phyloP scores from a whole-genome alignment of 2,888 invertebrate genomes.

The Liopterus haemorrhoidalis region DNA sequence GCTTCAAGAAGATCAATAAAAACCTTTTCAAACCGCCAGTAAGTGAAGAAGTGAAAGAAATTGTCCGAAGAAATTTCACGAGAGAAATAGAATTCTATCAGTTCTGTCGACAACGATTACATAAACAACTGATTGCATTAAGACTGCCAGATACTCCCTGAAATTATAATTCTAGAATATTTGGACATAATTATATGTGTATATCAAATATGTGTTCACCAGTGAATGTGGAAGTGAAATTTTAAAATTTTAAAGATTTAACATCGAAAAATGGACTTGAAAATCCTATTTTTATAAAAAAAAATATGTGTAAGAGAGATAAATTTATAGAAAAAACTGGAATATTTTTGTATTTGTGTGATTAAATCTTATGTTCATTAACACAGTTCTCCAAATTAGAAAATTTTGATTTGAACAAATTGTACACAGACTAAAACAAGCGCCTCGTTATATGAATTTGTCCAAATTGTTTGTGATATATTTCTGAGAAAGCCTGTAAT shows the following conservation, averaged over 20 bases:
- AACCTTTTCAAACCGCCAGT: slow-evolving; percentile 85
- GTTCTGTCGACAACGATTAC: slow-evolving; percentile 78
- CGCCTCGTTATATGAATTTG: no score
- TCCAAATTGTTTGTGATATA: no score
- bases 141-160: slow-evolving; percentile 47
- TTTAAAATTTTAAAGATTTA: no score
- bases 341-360: slow-evolving; percentile 5
- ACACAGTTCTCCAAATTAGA: no score
- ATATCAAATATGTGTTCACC: slow-evolving; percentile 1
- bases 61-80: slow-evolving; percentile 80
- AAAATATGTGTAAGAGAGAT: slow-evolving; percentile 5
- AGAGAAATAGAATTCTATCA: slow-evolving; percentile 88
- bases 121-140: slow-evolving; percentile 71
- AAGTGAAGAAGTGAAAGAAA: slow-evolving; percentile 76
- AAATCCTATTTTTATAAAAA: slow-evolving; percentile 7
- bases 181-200: no score
- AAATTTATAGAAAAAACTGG: slow-evolving; percentile 15
- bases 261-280: slow-evolving; percentile 9
- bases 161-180: no score
- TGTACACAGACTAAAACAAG: no score
- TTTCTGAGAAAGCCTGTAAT: no score
- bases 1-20: slow-evolving; percentile 72
- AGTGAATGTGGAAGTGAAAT: background rate
- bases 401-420: no score
- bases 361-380: no score